Percentiles rank a stretch among this genome's conserved stretches.
phyloP scores from a whole-genome alignment of 2,888 invertebrate genomes.

The Hirtodrosophila alboralis region DNA sequence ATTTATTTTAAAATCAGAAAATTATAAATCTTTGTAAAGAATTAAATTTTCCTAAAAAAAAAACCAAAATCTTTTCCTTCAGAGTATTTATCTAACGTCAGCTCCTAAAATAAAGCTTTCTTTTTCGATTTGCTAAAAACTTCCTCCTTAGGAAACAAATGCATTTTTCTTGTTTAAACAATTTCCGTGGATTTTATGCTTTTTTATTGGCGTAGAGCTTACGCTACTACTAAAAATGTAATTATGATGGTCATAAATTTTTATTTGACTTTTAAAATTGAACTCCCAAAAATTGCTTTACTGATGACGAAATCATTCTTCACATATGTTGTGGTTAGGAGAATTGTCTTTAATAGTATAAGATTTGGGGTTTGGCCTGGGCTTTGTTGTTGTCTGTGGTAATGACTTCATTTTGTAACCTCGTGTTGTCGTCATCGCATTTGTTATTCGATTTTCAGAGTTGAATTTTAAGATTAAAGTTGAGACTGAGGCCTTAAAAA shows the following conservation, averaged over 20 bases:
- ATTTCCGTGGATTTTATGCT: constrained; percentile 21
- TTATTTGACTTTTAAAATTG: constrained; percentile 33
- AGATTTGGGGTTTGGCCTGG: constrained; percentile 22
- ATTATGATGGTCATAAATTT: constrained; percentile 49
- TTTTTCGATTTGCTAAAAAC: constrained; percentile 19
- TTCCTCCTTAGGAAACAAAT: constrained; percentile 13
- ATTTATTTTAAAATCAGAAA: too few relatives aligned
- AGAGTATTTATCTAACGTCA: too few relatives aligned
- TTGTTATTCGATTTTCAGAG: constrained; percentile 32
- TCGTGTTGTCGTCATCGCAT: constrained; percentile 29
- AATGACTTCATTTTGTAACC: constrained; percentile 64
- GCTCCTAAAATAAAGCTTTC: too few relatives aligned
- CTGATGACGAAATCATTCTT: constrained; percentile 56
- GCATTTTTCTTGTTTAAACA: constrained; percentile 15
- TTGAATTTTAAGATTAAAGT: constrained; percentile 15
- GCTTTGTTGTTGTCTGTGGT: constrained; percentile 59
- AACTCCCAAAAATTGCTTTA: constrained; percentile 15
- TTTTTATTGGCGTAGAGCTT: constrained; percentile 13
- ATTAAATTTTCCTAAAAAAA: too few relatives aligned
- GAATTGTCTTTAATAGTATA: too few relatives aligned
- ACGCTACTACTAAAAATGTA: constrained; percentile 44
- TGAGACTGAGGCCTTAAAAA: too few relatives aligned
- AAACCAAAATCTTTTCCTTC: too few relatives aligned
- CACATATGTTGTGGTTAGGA: constrained; percentile 37
- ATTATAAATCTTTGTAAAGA: too few relatives aligned